Conservation (phyloP, 2,888 invertebrate genomes). For the Aromia moschata region DNA sequence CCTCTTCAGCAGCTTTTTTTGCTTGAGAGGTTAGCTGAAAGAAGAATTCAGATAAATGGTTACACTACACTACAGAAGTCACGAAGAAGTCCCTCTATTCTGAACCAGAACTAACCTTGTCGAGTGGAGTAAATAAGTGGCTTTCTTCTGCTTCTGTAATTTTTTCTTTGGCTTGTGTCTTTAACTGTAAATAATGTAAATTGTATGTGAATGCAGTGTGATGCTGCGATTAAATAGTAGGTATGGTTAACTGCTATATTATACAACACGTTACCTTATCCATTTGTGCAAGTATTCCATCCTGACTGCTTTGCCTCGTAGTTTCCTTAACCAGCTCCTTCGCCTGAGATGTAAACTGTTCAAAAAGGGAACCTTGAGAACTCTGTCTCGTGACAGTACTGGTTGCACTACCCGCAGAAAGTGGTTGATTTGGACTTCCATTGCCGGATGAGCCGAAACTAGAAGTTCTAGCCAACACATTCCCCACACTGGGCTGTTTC, state of each 20-base stretch:
- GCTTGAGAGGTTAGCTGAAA: constrained; percentile 83
- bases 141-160: constrained; percentile 77
- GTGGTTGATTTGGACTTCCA: constrained; percentile 57
- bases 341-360: constrained; percentile 88
- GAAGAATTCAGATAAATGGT: constrained; percentile 31
- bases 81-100: background rate
- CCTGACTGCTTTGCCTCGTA: constrained; percentile 88
- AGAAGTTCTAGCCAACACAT: constrained; percentile 70
- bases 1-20: constrained; percentile 86
- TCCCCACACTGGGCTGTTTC: constrained; percentile 70
- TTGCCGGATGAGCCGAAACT: constrained; percentile 68
- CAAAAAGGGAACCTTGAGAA: constrained; percentile 85
- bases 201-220: constrained; percentile 1
- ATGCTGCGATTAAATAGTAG: background rate
- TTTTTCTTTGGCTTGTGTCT: constrained; percentile 69
- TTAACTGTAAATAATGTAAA: constrained; percentile 62
- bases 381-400: constrained; percentile 72
- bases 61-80: constrained; percentile 4
- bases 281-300: constrained; percentile 87
- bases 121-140: constrained; percentile 80
- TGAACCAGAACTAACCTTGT: constrained; percentile 71
- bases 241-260: background rate
- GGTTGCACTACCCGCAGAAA: constrained; percentile 52
- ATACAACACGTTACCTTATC: constrained; percentile 84
- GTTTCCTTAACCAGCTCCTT: constrained; percentile 90